Conservation (phyloP, 2,888 invertebrate genomes). For the Cataglyphis altisquamis region DNA sequence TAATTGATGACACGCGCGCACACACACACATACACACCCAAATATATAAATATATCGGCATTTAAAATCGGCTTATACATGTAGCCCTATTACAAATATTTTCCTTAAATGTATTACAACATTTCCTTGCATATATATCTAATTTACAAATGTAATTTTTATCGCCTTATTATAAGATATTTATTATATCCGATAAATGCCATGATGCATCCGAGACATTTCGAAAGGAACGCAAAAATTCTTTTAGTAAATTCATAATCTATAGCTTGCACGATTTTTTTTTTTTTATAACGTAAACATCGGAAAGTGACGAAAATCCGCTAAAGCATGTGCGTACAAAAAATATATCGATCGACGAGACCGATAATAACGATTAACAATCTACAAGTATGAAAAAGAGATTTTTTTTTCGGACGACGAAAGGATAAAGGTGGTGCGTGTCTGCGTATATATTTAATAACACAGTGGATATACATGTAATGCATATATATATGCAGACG, state of each 20-base stretch:
- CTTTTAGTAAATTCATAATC: background rate
- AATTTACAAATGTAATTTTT: slow-evolving; percentile 32
- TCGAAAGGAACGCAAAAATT: background rate
- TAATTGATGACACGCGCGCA: background rate
- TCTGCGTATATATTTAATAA: slow-evolving; percentile 58
- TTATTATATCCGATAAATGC: background rate
- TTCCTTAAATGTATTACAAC: slow-evolving; percentile 25
- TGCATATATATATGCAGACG: slow-evolving; percentile 59
- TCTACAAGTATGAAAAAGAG: background rate
- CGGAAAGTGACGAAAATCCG: slow-evolving; percentile 2
- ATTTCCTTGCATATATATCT: slow-evolving; percentile 9
- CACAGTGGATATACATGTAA: slow-evolving; percentile 57
- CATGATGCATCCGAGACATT: background rate
- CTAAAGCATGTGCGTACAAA: slow-evolving; percentile 15
- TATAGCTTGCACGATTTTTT: background rate
- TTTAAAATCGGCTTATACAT: slow-evolving; percentile 13
- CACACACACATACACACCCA: slow-evolving; percentile 6
- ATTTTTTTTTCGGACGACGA: background rate
- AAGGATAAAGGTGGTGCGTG: slow-evolving; percentile 25
- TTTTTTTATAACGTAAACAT: background rate
- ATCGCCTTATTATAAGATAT: background rate
- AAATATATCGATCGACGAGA: background rate
- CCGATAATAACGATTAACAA: slow-evolving; percentile 14
- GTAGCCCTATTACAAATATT: slow-evolving; percentile 6
- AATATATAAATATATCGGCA: slow-evolving; percentile 27